Percentiles rank a stretch among this genome's conserved stretches.
Conservation (phyloP, 2,797 vertebrate species). For the Smutsia gigantea region DNA sequence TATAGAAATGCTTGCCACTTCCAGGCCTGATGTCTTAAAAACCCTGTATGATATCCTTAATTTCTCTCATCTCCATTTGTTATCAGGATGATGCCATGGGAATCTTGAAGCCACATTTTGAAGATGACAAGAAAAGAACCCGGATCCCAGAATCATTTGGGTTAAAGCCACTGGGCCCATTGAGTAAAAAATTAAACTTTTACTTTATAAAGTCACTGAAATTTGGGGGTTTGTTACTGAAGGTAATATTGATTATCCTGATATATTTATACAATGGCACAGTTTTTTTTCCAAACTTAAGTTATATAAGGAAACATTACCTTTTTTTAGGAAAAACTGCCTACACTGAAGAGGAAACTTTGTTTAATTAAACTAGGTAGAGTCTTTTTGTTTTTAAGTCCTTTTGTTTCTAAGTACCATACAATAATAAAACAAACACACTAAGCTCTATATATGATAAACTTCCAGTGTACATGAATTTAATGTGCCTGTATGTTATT, state of each 20-base stretch:
- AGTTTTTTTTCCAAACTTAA: not conserved
- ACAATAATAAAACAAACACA: not conserved
- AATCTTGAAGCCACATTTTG: not conserved
- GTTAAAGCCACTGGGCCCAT: not conserved
- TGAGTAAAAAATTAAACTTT: not conserved
- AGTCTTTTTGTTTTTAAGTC: not conserved
- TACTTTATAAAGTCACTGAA: not conserved
- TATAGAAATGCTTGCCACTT: not conserved
- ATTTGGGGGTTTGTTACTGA: not conserved
- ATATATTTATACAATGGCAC: not conserved
- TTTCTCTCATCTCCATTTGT: not conserved
- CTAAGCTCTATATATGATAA: not conserved
- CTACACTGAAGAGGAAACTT: not conserved
- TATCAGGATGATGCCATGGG: not conserved
- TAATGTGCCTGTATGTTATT: not conserved
- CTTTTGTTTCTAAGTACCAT: not conserved
- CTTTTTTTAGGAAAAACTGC: not conserved
- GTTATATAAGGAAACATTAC: not conserved
- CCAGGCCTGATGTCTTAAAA: not conserved
- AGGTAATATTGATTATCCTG: not conserved
- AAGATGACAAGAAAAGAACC: not conserved
- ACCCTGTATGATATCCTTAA: not conserved
- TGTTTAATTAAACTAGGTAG: not conserved
- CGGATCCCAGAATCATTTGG: not conserved
- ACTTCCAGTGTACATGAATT: not conserved